Evolutionary conservation across 2,888 invertebrate species (phyloP).

Genomic region (Pecten maximus): DNA sequence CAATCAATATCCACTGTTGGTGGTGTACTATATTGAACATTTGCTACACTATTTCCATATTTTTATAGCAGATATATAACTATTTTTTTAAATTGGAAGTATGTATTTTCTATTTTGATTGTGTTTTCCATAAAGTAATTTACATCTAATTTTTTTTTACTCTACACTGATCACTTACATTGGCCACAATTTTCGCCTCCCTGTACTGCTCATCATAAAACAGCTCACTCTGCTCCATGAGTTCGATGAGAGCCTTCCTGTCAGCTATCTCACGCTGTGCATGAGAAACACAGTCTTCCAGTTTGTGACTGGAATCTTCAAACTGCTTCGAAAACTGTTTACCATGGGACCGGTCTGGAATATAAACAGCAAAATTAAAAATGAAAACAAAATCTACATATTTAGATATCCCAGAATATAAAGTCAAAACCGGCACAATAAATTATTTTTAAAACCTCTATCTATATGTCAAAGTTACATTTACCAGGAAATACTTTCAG

Average conservation of each 20-base stretch:
- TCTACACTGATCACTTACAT: slow-evolving; percentile 93
- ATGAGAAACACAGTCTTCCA: slow-evolving; percentile 90
- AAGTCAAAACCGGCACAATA: too few relatives aligned
- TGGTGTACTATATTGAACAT: too few relatives aligned
- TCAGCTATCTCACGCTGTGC: slow-evolving; percentile 92
- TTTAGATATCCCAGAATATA: neutral
- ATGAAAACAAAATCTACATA: neutral
- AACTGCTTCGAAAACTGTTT: slow-evolving; percentile 94
- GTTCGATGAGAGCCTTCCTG: slow-evolving; percentile 89
- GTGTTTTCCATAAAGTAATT: too few relatives aligned
- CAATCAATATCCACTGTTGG: too few relatives aligned
- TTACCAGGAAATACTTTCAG: too few relatives aligned
- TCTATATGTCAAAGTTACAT: too few relatives aligned
- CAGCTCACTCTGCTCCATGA: slow-evolving; percentile 90
- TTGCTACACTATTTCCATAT: too few relatives aligned
- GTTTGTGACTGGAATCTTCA: slow-evolving; percentile 90
- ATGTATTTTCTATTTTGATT: too few relatives aligned
- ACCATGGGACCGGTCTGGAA: slow-evolving; percentile 90
- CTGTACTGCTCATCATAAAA: slow-evolving; percentile 95
- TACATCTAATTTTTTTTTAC: too few relatives aligned
- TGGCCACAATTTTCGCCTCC: slow-evolving; percentile 97
- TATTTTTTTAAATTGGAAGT: too few relatives aligned
- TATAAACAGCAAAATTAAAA: neutral
- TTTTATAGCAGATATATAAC: too few relatives aligned
- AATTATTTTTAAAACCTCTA: too few relatives aligned